A percentile compares a stretch with the other conserved stretches of the same genome.
Conservation (phyloP, 2,888 invertebrate species). For the Dasypogon diadema region DNA sequence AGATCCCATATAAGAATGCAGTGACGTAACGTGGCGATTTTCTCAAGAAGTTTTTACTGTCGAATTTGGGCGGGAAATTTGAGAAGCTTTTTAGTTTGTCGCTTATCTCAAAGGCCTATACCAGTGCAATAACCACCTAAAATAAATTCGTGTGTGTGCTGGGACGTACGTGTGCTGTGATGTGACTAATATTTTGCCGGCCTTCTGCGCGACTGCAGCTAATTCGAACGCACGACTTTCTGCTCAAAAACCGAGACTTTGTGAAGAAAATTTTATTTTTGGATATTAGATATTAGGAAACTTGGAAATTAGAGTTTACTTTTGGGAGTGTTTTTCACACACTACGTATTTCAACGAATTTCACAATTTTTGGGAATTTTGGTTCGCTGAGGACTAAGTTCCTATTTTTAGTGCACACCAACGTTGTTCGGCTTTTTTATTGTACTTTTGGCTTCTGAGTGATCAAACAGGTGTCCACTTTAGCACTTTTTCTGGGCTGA, state of each 20-base stretch:
- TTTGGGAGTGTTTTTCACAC: conserved; percentile 34
- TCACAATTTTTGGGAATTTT: conserved; percentile 1
- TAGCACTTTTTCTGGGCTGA: conserved; percentile 29
- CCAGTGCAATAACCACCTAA: conserved; percentile 11
- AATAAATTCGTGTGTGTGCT: conserved; percentile 2
- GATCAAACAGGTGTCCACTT: conserved; percentile 35
- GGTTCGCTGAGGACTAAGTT: neutral
- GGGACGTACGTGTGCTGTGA: neutral
- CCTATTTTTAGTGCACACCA: conserved; percentile 7
- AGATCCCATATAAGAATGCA: neutral
- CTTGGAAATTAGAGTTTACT: conserved; percentile 26
- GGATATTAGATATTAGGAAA: conserved; percentile 15
- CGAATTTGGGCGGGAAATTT: conserved; percentile 41
- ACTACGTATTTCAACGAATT: neutral
- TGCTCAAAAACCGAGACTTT: neutral
- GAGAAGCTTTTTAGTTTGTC: conserved; percentile 33
- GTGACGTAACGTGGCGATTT: conserved; percentile 1
- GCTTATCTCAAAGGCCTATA: neutral
- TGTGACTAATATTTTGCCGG: conserved; percentile 16
- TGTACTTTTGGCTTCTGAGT: conserved; percentile 18
- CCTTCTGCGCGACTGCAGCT: neutral
- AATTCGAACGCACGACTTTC: conserved; percentile 13
- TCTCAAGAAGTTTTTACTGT: conserved; percentile 12
- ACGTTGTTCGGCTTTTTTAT: conserved; percentile 3
- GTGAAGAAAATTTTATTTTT: conserved; percentile 17